A percentile compares a stretch with the other conserved stretches of the same genome.
These are phyloP conservation scores for Drosophila pectinifera DNA, from an alignment of 1,140 invertebrate species.

Conservation along the genomic window DNA sequence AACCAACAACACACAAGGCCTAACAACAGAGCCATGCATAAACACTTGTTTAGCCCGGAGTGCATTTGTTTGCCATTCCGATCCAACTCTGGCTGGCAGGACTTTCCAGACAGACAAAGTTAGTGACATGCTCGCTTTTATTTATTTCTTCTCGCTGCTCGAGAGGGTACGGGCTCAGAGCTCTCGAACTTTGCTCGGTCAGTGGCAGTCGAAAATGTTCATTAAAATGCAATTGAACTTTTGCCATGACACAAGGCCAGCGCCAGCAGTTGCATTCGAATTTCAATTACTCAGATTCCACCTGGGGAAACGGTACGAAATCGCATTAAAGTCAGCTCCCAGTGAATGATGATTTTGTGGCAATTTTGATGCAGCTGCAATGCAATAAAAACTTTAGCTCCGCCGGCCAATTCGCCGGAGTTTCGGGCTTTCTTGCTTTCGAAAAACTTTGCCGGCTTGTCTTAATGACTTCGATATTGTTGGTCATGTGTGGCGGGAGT, in stretches of 20 bases:
- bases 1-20: constrained; percentile 6
- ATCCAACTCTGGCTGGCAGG: constrained; percentile 6
- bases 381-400: constrained; percentile 40
- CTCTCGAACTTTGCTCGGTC: constrained; percentile 34
- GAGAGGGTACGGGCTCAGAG: neutral
- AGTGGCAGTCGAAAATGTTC: constrained; percentile 47
- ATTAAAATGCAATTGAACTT: constrained; percentile 73
- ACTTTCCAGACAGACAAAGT: constrained; percentile 39
- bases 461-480: constrained; percentile 77
- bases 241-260: constrained; percentile 32
- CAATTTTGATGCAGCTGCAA: constrained; percentile 41
- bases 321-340: constrained; percentile 52
- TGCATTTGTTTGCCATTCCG: constrained; percentile 41
- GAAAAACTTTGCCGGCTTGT: constrained; percentile 41
- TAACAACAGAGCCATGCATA: constrained; percentile 29
- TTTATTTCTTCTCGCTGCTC: constrained; percentile 46
- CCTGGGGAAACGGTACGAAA: constrained; percentile 31
- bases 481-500: constrained; percentile 37
- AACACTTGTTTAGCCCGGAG: constrained; percentile 55
- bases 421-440: constrained; percentile 23
- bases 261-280: constrained; percentile 36
- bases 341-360: constrained; percentile 62
- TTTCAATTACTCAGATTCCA: constrained; percentile 63
- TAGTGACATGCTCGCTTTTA: constrained; percentile 54
- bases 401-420: constrained; percentile 21